Evolutionary conservation across 2,797 vertebrate genomes (phyloP), one percentile per base, ranked within the genome.

Genomic region (Schizopygopsis pylzovi): DNA sequence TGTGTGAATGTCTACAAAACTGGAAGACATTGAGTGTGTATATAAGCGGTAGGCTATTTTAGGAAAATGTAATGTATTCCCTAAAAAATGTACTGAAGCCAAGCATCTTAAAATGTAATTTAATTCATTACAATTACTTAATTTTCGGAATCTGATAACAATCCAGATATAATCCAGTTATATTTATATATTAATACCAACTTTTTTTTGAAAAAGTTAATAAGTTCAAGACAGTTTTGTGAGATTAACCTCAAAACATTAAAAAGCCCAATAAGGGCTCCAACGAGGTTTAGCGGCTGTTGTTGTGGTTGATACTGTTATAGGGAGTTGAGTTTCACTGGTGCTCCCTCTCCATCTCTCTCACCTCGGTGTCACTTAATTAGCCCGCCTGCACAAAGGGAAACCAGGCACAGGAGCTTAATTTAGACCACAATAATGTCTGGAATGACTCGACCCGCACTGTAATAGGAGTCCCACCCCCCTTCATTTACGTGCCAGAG

Each of bases 371-470:
- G 90, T 90, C 90, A 92, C 91, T 93, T 95, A 93, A 96, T 95
- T 95, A 95, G 91, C 88, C 82, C 54, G 13, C 87, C 79, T 22
- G 85, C 91, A 93, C 91, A 91, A 91, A 93, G 91, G 85, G 82
- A 87, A 83, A 90, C 82, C 80, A 90, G 91, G 93, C 95, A 94
- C 93, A 95, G 93, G 94, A 94, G 94, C 91, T 92, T 92, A 95
- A 95, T 95, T 95, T 94, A 90, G 92, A 87, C 91, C 15, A 78
- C 92, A 90, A 92, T 95, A 95, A 95, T 89, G 88, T 92, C 90
- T 91, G 92, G 88, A 76, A 92, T 83, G 93, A 86, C 92, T 92
- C 89, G 77, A 90, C 91, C 41, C 90, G 89, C 82, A 89, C 91
- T 92, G 91, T 92, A 92, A 88, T 81, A 47, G 88, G 90, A 92